Conservation (phyloP, 1,140 invertebrate genomes). For the Diabrotica undecimpunctata region DNA sequence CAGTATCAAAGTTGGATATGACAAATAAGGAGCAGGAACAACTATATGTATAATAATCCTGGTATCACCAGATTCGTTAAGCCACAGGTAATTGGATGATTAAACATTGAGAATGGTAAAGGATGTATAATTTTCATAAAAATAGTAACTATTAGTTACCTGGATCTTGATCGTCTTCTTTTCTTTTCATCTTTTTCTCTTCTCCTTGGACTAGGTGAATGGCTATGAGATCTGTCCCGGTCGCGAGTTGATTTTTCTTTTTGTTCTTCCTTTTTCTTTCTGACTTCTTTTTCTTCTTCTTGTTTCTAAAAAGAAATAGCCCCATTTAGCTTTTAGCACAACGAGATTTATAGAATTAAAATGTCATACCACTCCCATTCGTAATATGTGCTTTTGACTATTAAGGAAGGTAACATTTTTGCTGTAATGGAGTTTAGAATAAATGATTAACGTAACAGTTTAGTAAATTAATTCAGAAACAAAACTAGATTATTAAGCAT, state of each 20-base stretch:
- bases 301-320: slow-evolving; percentile 59
- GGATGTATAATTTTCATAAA: no score
- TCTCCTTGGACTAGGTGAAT: slow-evolving; percentile 42
- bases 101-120: no score
- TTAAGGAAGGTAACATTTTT: background rate
- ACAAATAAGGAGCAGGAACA: no score
- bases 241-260: slow-evolving; percentile 49
- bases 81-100: no score
- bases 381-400: background rate
- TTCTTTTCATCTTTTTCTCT: slow-evolving; percentile 43
- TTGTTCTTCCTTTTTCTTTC: slow-evolving; percentile 44
- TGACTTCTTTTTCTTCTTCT: slow-evolving; percentile 56
- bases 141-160: slow-evolving; percentile 17
- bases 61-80: no score
- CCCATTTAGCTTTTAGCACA: background rate
- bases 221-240: slow-evolving; percentile 46
- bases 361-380: background rate
- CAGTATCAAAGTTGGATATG: no score
- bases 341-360: background rate
- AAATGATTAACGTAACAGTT: background rate
- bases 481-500: background rate
- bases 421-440: slow-evolving; percentile 5
- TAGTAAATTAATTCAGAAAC: background rate
- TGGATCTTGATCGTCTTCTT: slow-evolving; percentile 50
- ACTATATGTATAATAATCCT: no score